Base-by-base conservation (phyloP, 1,140 invertebrate genomes). In the Cecropterus lyciades region DNA sequence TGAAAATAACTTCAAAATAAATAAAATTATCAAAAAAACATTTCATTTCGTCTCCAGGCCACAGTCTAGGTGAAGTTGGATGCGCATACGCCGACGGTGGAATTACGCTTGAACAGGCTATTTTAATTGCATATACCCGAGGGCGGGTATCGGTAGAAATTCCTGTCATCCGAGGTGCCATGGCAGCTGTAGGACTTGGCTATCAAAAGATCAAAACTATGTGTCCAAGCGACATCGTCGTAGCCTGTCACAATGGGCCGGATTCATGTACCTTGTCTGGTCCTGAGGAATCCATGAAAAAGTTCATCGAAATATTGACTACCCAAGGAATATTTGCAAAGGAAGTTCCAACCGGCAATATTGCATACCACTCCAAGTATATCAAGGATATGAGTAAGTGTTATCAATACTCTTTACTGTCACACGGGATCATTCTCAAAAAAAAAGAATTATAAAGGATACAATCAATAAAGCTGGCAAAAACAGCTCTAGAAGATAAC, bases 191-290 rank as follows among this genome's bases (percentile, higher is more conserved):
- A 10, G 33, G 33, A 3, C 9, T 37, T 10, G 33, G 33, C 33
- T 37, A 37, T 7, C 33, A 37, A 37, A 10, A 37, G 11, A 37
- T 37, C 10, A 37, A 37, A 37, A n/a, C 1, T 4, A 37, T 11
- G 33, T 37, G 33, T 37, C 95, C 97, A 62, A 86, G 90, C 9
- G 90, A 89, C 67, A 94, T 98, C 81, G 95, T 96, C 72, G 95
- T 97, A 0, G 97, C 97, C n/a, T 98, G 97, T 86, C 97, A 98
- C 87, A 98, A 98, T 82, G 94, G 96, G 0, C 92, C 94, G 0
- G 96, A 98, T 72, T 97, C 95, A 24, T 95, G 97, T 15, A 98
- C 97, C 0, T 95, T 99, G 49, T 98, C 97, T 10, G 98, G 98
- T 1, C 96, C 96, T 3, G 93, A 93, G 37, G 95, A 95, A 24